Evolutionary conservation across 2,888 invertebrate genomes (phyloP), one percentile per base, ranked within the genome.

Genomic region (Melanophora roralis): DNA sequence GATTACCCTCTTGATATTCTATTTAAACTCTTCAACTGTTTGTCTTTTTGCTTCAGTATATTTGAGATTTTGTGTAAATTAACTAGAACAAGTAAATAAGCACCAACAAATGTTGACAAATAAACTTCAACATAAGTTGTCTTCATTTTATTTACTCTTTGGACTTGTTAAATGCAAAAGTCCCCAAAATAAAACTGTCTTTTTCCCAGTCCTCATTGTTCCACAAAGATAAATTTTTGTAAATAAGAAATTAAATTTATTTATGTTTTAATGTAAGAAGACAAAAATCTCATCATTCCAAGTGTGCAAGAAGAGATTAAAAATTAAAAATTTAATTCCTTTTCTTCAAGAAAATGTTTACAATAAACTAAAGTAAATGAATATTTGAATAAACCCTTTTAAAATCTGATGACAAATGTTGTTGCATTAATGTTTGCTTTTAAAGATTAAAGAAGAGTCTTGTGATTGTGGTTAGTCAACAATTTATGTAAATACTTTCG

Each of bases 1-100:
- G 79, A 79, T 75, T 79, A 79, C 75, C 75, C 79, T 75, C 79
- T 72, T 72, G 79, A 79, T 71, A 53, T 71, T 43, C 34, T 32
- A 65, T 71, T 34, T 19, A 36, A 62, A 62, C 60, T 57, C 12
- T 47, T 55, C 38, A 32, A 47, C 45, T 75, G 60, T 40, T 60
- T 60, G 40, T 60, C 51, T 75, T 2, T 23, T 16, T 53, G n/a
- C 9, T 14, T n/a, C 12, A 49, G n/a, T 36, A 12, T n/a, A 11
- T 40, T n/a, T n/a, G n/a, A n/a, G 8, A 34, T 6, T 62, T 11
- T 6, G 5, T 19, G 21, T 40, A 27, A 27, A 40, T 36, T 32
- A 16, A 38, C n/a, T 51, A 16, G n/a, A 19, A 55, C 38, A 65
- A 71, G 34, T 65, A 77, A 59, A 64, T 49, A 77, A 62, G n/a